These are phyloP conservation scores for Lepidostoma basale DNA, from an alignment of 1,140 invertebrate genomes.

Conservation along the genomic window DNA sequence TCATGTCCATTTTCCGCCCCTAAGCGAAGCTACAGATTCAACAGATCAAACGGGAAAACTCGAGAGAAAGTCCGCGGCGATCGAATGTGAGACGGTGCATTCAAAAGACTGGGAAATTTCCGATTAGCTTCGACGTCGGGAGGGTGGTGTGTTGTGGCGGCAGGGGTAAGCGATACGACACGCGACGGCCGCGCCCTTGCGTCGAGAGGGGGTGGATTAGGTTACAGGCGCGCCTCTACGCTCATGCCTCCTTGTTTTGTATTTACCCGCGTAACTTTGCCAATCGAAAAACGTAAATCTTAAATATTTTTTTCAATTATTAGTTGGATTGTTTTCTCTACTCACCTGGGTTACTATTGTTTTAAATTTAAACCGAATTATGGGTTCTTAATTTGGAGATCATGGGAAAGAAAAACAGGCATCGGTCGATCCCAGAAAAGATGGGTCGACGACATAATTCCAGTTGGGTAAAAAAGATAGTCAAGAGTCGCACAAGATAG, in stretches of 20 bases:
- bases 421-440: too few relatives aligned
- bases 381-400: too few relatives aligned
- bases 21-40: neutral
- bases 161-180: constrained; percentile 12
- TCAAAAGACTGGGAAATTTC: constrained; percentile 4
- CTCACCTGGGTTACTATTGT: too few relatives aligned
- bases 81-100: neutral
- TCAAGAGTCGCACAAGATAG: too few relatives aligned
- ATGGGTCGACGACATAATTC: too few relatives aligned
- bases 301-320: too few relatives aligned
- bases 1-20: constrained; percentile 63
- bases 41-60: neutral
- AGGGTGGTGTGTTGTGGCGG: constrained; percentile 13
- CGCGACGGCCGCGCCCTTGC: constrained; percentile 42
- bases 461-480: too few relatives aligned
- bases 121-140: neutral
- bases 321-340: too few relatives aligned
- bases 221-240: neutral
- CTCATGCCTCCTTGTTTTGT: constrained; percentile 12
- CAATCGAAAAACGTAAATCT: too few relatives aligned
- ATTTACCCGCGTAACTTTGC: too few relatives aligned
- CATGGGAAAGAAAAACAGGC: too few relatives aligned
- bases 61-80: neutral
- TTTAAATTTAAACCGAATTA: too few relatives aligned
- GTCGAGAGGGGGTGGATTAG: neutral